These are phyloP conservation scores for Harpalus rubripes DNA, from an alignment of 2,888 invertebrate genomes.

Conservation along the genomic window DNA sequence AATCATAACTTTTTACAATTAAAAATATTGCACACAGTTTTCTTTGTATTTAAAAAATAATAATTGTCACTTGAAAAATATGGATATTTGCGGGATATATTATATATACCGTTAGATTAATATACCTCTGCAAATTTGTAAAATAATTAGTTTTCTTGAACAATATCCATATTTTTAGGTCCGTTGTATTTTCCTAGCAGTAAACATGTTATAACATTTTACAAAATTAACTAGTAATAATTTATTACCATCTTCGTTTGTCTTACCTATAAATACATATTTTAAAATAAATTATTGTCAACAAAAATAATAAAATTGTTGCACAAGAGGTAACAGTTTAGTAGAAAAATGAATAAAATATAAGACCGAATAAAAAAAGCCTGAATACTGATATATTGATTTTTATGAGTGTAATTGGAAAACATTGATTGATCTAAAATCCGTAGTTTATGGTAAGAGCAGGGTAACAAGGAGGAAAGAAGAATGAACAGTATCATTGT, in stretches of 20 bases:
- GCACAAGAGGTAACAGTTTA: conserved; percentile 38
- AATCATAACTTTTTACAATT: conserved; percentile 67
- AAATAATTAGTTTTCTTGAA: conserved; percentile 63
- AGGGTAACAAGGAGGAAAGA: conserved; percentile 57
- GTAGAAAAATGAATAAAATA: background rate
- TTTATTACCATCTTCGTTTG: conserved; percentile 63
- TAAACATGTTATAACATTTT: conserved; percentile 67
- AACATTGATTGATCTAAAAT: conserved; percentile 56
- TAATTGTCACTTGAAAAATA: conserved; percentile 63
- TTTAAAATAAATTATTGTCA: conserved; percentile 62
- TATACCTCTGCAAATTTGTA: conserved; percentile 62
- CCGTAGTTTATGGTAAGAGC: conserved; percentile 48
- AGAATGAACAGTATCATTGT: conserved; percentile 42
- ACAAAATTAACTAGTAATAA: conserved; percentile 67
- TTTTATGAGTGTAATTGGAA: conserved; percentile 46
- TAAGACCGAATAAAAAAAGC: conserved; percentile 47
- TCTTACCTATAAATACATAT: conserved; percentile 56
- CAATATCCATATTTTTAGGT: conserved; percentile 67
- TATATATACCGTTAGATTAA: conserved; percentile 54
- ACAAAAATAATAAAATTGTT: conserved; percentile 53
- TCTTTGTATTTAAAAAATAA: conserved; percentile 55
- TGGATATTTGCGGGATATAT: conserved; percentile 65
- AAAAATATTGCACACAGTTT: conserved; percentile 62
- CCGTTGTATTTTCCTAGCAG: conserved; percentile 66
- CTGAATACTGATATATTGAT: conserved; percentile 39